These are phyloP conservation scores for Etheostoma perlongum DNA, from an alignment of 2,797 vertebrate species.

Conservation along the genomic window DNA sequence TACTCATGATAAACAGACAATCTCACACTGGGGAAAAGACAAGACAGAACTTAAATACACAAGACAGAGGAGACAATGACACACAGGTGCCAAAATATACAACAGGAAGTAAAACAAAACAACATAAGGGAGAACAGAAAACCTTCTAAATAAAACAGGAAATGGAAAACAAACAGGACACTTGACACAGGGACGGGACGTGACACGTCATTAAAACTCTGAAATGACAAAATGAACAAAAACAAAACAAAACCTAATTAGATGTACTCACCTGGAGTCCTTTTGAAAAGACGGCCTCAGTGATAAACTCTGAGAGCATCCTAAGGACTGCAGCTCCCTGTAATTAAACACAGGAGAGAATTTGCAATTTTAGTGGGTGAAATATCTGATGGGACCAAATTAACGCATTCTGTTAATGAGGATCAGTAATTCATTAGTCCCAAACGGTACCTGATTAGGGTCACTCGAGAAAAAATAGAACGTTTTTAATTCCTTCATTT, in stretches of 20 bases:
- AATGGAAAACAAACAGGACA: too few species aligned
- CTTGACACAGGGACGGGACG: too few species aligned
- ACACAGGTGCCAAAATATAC: too few species aligned
- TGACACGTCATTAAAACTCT: too few species aligned
- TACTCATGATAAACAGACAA: too few species aligned
- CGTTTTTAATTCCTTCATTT: neutral
- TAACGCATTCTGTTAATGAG: conserved; percentile 10
- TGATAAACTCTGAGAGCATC: conserved; percentile 91
- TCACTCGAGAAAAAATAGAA: neutral
- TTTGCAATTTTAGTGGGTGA: conserved; percentile 24
- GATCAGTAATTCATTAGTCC: conserved; percentile 15
- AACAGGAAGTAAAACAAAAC: too few species aligned
- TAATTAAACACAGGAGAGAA: neutral
- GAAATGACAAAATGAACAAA: neutral
- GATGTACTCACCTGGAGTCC: conserved; percentile 87
- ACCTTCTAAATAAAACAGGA: too few species aligned
- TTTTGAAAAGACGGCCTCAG: conserved; percentile 82
- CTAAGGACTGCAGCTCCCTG: conserved; percentile 90
- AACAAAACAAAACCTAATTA: neutral
- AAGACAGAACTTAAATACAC: too few species aligned
- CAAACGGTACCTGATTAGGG: neutral
- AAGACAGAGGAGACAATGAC: too few species aligned
- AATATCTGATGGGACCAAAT: conserved; percentile 6
- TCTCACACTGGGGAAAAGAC: too few species aligned
- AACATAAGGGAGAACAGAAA: too few species aligned